Base-by-base conservation (phyloP, 1,140 invertebrate species). In the Mylabris phalerata region DNA sequence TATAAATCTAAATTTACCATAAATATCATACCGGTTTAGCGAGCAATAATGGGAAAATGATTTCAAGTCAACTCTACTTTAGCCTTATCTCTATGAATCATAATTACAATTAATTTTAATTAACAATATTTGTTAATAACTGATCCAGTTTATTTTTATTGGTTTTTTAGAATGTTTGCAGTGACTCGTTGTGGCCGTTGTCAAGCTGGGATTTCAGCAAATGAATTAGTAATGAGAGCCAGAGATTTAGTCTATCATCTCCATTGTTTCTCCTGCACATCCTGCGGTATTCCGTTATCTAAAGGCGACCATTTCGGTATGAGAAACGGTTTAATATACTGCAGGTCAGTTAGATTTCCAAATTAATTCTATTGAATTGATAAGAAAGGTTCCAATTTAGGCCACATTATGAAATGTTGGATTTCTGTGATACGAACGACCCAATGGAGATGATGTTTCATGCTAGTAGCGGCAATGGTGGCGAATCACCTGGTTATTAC, bases 241-340 rank as follows among this genome's bases (percentile, higher is more conserved):
- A 75, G 89, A 27, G 90, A 92, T 63, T 80, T 88, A 64, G 91
- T 95, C 45, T 97, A 92, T 75, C 93, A 97, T 75, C 79, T 94
- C 48, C 84, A 88, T 57, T 97, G 93, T 77, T 97, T 97, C 78
- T 87, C 86, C 2, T 97, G 93, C 72, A 84, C 86, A 13, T 84
- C 88, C 49, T 96, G 94, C 76, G 86, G 89, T 50, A 80, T 81
- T 9, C 80, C 84, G 25, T 75, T 90, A 40, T 85, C 86, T 57
- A 89, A 89, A 72, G 88, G 94, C 27, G 93, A 96, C 73, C 89
- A 93, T 65, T 95, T 94, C 75, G 92, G 92, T 10, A 88, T 92
- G 80, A 80, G 87, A 56, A 84, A 87, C 64, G 84, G 84, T 24
- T 78, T 88, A n/a, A 81, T 89, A 55, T 89, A 88, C 73, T 90